phyloP scores from a whole-genome alignment of 2,113 vertebrate genomes.

The Chrysochloris asiatica region DNA sequence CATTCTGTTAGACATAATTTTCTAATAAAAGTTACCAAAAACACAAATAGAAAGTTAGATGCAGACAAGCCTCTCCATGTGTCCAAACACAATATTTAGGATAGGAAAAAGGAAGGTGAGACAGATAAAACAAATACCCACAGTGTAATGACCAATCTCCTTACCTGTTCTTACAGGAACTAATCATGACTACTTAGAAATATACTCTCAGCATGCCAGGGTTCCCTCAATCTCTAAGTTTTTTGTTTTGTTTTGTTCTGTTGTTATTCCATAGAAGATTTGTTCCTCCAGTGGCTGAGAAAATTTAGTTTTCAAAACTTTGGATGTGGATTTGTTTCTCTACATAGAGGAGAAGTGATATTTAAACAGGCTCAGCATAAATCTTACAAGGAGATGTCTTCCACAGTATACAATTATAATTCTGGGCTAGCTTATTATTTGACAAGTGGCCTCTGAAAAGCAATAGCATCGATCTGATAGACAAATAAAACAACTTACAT shows the following conservation, averaged over 20 bases:
- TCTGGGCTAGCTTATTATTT: background rate
- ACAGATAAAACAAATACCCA: background rate
- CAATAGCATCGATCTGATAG: background rate
- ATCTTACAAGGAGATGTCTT: background rate
- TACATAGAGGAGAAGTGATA: background rate
- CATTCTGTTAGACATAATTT: background rate
- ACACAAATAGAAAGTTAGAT: background rate
- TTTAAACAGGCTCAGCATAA: slow-evolving; percentile 1
- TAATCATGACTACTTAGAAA: background rate
- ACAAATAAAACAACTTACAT: background rate
- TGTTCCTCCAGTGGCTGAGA: background rate
- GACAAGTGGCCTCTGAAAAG: background rate
- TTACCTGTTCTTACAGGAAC: background rate
- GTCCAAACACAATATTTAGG: background rate
- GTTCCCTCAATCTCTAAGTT: background rate
- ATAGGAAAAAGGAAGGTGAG: background rate
- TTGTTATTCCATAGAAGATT: background rate
- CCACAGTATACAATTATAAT: background rate
- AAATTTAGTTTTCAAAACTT: background rate
- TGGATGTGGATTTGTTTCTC: background rate
- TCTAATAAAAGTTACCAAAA: background rate
- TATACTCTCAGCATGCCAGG: background rate
- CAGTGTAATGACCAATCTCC: background rate
- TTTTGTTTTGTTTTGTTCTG: too few species aligned
- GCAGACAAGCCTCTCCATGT: background rate